Base-by-base conservation (phyloP, 2,888 invertebrate species). In the Cenopis cana region DNA sequence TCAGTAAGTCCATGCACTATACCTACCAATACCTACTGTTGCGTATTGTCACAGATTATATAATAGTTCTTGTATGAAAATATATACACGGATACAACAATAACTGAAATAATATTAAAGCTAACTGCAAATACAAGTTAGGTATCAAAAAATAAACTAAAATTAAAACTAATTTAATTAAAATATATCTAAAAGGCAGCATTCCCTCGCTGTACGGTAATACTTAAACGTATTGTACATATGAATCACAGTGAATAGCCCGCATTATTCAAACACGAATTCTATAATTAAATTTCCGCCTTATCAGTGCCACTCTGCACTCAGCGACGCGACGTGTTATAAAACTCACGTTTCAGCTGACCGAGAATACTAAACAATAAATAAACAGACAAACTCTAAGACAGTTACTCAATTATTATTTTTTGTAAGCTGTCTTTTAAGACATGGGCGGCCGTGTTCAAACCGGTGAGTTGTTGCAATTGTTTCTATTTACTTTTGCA, bases 361-460 rank as follows among this genome's bases (percentile, higher is more conserved):
- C 3, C 14, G 61, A 12, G 18, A 17, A 29, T 14, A 1, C 61
- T 52, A 36, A 36, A 62, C 50, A 52, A 18, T 20, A 36, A 12
- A 61, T 49, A 61, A 24, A 49, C 14, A 52, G 5, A 36, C 36
- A 14, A 36, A 38, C 11, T 14, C 8, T 5, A 14, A 57, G 12
- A 33, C n/a, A 10, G 20, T n/a, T 18, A 18, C 11, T 50, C 12
- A 14, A 9, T 50, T 9, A 3, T 14, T 33, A n/a, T 50, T 18
- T 33, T 49, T 29, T 2, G 10, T 18, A 5, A 17, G 6, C 17
- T 41, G 36, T 36, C 9, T 36, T 18, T 29, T 29, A 12, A 11
- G 79, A 74, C 20, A 89, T 89, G 89, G 73, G 81, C 74, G 74
- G 79, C 8, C 82, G 73, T 77, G 85, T 89, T 49, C 88, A 88